Percentiles rank a stretch among this genome's conserved stretches.
Conservation (phyloP, 2,888 invertebrate genomes). For the Cephus pulcher region DNA sequence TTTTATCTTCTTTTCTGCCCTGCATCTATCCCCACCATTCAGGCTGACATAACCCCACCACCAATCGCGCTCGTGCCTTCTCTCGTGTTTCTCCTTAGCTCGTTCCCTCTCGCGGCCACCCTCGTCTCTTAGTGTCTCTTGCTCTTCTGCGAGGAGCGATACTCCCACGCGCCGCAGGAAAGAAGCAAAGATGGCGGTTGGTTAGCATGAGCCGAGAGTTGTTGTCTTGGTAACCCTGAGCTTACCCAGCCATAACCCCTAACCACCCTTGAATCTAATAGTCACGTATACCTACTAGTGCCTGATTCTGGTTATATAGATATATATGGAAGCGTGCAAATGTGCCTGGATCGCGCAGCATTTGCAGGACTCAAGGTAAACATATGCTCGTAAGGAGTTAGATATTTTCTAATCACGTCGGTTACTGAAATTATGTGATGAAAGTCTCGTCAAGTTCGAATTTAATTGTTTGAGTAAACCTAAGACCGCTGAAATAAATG, state of each 20-base stretch:
- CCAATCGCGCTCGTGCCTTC: conserved; percentile 26
- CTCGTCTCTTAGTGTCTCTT: conserved; percentile 11
- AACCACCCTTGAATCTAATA: conserved; percentile 12
- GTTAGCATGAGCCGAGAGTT: conserved; percentile 62
- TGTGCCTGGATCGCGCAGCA: neutral
- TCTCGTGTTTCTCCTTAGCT: conserved; percentile 24
- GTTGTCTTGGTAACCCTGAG: conserved; percentile 66
- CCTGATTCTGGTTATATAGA: neutral
- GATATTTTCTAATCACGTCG: neutral
- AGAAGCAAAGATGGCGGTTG: conserved; percentile 51
- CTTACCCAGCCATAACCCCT: conserved; percentile 57
- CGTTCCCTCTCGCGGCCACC: conserved; percentile 10
- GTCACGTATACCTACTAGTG: neutral
- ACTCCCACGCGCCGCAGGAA: conserved; percentile 37
- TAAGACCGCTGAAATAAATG: neutral
- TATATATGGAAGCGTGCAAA: neutral
- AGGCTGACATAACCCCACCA: neutral
- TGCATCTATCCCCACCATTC: neutral
- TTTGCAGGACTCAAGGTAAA: neutral
- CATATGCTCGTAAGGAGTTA: neutral
- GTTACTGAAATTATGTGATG: neutral
- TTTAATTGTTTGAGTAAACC: neutral
- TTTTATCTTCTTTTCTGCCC: conserved; percentile 47
- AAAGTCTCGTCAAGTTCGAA: neutral
- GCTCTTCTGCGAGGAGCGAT: conserved; percentile 14